These are phyloP conservation scores for Bombyx mandarina DNA, from an alignment of 1,140 invertebrate genomes.

Conservation along the genomic window DNA sequence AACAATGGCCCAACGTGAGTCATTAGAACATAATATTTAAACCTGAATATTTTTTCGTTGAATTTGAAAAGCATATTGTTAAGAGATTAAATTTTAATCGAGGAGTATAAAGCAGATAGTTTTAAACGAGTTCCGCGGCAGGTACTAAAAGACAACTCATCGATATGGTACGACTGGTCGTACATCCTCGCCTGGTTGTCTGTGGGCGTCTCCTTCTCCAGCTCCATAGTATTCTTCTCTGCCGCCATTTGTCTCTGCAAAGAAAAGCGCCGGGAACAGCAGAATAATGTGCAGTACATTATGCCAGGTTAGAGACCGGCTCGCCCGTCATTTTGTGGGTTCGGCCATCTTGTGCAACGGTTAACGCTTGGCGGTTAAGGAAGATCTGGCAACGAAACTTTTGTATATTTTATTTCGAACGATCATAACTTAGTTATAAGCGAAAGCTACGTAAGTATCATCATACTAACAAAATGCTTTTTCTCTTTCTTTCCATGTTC, in stretches of 20 bases:
- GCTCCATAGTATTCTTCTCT: slow-evolving; percentile 84
- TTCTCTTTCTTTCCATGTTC: slow-evolving; percentile 74
- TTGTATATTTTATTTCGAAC: slow-evolving; percentile 8
- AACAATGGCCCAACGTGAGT: slow-evolving; percentile 93
- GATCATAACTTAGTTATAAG: slow-evolving; percentile 27
- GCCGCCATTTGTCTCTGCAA: slow-evolving; percentile 83
- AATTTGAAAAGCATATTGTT: too few species aligned
- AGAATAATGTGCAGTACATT: slow-evolving; percentile 88
- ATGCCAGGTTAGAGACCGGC: slow-evolving; percentile 81
- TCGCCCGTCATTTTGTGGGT: slow-evolving; percentile 34
- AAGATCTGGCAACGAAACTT: slow-evolving; percentile 7
- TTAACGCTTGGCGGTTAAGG: slow-evolving; percentile 61
- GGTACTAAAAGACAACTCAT: slow-evolving; percentile 80
- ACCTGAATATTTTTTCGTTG: neutral
- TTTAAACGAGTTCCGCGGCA: slow-evolving; percentile 32
- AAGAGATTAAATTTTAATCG: too few species aligned
- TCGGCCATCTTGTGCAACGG: slow-evolving; percentile 8
- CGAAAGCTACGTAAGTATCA: slow-evolving; percentile 23
- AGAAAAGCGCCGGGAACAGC: slow-evolving; percentile 78
- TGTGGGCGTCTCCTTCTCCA: slow-evolving; percentile 80
- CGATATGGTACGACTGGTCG: slow-evolving; percentile 85
- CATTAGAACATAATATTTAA: neutral
- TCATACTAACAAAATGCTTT: slow-evolving; percentile 71
- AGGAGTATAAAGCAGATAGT: too few species aligned
- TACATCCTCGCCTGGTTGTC: slow-evolving; percentile 88